Evolutionary conservation across 2,888 invertebrate genomes (phyloP), one percentile per base, ranked within the genome.

Genomic region (Thysanoteuthis rhombus): DNA sequence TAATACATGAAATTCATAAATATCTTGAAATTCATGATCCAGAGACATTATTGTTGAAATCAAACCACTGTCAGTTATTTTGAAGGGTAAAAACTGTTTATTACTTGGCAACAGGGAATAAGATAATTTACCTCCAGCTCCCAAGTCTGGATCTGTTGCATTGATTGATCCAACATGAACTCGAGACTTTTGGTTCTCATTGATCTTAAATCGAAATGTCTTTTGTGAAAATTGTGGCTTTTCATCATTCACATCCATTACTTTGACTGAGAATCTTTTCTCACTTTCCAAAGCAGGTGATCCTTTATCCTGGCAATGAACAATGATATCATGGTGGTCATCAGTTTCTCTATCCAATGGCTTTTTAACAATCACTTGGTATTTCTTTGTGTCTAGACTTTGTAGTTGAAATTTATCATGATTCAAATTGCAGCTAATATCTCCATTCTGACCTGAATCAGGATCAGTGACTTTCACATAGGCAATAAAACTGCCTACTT

Each of bases 271-370:
- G 36, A 75, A 75, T n/a, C 75, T 75, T 75, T 75, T 75, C 75
- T 75, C 75, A 75, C 36, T 75, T 75, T 75, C n/a, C 75, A 75
- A 75, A 75, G n/a, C 75, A 75, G 75, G 75, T 36, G 75, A 75
- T 75, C 75, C 75, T 36, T 75, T 75, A 75, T 75, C 75, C n/a
- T 75, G 12, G 75, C 75, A 75, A 75, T 75, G 75, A 36, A 75
- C 75, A 75, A 75, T 75, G 36, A 75, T 75, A 75, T 75, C 75
- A 75, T 75, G 75, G n/a, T 75, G 75, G 16, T 75, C 75, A 12
- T 75, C 75, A n/a, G n/a, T n/a, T 75, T 75, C 75, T 75, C 75
- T 75, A 75, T 75, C 75, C 75, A 75, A 75, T 75, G 75, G 75
- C 75, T 75, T 75, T n/a, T 75, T 75, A n/a, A 75, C 75, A 75